Evolutionary conservation across 2,888 invertebrate species (phyloP).

Genomic region (Conistra vaccinii): DNA sequence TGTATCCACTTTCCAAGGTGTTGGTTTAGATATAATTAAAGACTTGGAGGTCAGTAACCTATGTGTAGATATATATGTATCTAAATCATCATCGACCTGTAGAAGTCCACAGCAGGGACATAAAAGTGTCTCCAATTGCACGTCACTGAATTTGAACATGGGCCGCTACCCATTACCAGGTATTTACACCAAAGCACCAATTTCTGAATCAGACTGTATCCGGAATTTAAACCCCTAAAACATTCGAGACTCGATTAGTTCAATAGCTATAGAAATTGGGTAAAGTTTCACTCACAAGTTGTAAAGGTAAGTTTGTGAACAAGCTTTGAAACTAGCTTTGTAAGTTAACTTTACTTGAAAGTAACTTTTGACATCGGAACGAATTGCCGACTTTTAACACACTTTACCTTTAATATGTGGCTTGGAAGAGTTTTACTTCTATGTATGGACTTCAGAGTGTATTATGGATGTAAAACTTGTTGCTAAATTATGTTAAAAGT

Average conservation of each 20-base stretch:
- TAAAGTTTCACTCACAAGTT: constrained; percentile 38
- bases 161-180: background rate
- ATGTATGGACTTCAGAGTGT: background rate
- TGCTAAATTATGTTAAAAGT: background rate
- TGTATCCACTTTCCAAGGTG: background rate
- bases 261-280: constrained; percentile 28
- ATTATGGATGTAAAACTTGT: background rate
- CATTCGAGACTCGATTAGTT: constrained; percentile 40
- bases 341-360: constrained; percentile 29
- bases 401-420: constrained; percentile 30
- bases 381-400: constrained; percentile 42
- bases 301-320: constrained; percentile 38
- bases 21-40: constrained; percentile 1
- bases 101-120: background rate
- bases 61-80: background rate
- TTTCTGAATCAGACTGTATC: background rate
- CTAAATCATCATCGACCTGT: background rate
- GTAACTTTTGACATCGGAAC: constrained; percentile 45
- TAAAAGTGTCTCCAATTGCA: background rate
- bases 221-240: constrained; percentile 24
- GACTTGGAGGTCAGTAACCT: background rate
- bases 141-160: background rate
- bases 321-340: constrained; percentile 45
- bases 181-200: background rate
- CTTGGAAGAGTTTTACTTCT: constrained; percentile 20